These are phyloP conservation scores for Drosophila infuscata DNA, from an alignment of 2,888 invertebrate genomes.

Conservation along the genomic window DNA sequence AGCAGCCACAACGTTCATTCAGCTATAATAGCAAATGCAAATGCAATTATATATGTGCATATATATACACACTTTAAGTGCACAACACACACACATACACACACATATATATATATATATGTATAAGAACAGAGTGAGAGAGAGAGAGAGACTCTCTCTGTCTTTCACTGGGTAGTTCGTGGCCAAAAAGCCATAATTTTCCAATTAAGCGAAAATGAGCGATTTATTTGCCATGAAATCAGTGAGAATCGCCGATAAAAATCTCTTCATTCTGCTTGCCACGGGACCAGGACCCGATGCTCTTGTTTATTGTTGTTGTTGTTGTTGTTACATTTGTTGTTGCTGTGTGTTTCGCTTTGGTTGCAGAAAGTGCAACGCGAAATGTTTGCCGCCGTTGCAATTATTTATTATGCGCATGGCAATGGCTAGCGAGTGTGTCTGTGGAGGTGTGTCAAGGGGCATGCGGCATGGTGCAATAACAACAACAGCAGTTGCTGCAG, in stretches of 20 bases:
- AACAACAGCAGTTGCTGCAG: slow-evolving; percentile 50
- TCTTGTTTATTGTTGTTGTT: slow-evolving; percentile 32
- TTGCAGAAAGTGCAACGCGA: slow-evolving; percentile 76
- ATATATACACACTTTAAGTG: background rate
- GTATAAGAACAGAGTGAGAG: too few species aligned
- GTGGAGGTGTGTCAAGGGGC: slow-evolving; percentile 40
- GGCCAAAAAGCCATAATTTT: slow-evolving; percentile 84
- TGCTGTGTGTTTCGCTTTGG: slow-evolving; percentile 66
- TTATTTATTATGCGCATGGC: slow-evolving; percentile 77
- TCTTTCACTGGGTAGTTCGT: slow-evolving; percentile 34
- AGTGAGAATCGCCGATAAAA: slow-evolving; percentile 85
- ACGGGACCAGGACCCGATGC: slow-evolving; percentile 43
- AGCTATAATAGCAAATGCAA: slow-evolving; percentile 47
- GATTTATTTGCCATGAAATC: slow-evolving; percentile 86
- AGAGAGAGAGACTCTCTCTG: background rate
- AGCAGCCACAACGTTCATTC: slow-evolving; percentile 37
- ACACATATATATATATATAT: background rate
- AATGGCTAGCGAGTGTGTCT: slow-evolving; percentile 55
- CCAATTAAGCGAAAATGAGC: slow-evolving; percentile 86
- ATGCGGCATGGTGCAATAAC: slow-evolving; percentile 37
- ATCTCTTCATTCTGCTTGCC: slow-evolving; percentile 83
- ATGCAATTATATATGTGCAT: slow-evolving; percentile 37
- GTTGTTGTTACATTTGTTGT: slow-evolving; percentile 38
- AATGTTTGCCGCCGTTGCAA: slow-evolving; percentile 79
- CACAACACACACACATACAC: background rate